These are phyloP conservation scores for Tetranychus cinnabarinus DNA, from an alignment of 1,140 invertebrate species.

Conservation along the genomic window DNA sequence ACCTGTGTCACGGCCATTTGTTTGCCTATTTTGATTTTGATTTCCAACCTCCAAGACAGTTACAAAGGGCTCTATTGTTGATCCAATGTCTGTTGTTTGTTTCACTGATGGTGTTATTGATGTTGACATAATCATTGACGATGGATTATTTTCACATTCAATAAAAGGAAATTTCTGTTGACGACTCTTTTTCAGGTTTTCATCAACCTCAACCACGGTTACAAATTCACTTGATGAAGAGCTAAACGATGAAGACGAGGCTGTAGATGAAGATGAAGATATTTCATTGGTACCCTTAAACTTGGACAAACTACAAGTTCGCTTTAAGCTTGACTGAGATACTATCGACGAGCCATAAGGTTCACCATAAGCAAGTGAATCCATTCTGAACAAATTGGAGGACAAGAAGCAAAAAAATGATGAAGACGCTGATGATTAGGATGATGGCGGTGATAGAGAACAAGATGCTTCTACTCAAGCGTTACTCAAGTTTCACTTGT, in stretches of 20 bases:
- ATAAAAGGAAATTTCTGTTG: background rate
- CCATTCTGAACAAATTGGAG: background rate
- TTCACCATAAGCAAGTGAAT: background rate
- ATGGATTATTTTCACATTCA: background rate
- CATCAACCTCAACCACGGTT: background rate
- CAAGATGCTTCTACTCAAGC: too few relatives aligned
- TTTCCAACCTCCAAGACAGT: background rate
- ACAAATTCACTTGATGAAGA: background rate
- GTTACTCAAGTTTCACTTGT: too few relatives aligned
- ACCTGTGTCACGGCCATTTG: background rate
- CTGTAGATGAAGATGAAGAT: background rate
- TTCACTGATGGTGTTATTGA: background rate
- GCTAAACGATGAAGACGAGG: background rate
- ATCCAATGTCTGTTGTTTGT: background rate
- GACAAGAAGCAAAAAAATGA: too few relatives aligned
- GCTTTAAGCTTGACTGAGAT: background rate
- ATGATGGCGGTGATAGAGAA: too few relatives aligned
- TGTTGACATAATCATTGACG: background rate
- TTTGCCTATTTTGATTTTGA: too few relatives aligned
- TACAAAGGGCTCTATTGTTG: background rate
- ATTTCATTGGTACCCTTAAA: background rate
- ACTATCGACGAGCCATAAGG: background rate
- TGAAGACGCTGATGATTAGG: too few relatives aligned
- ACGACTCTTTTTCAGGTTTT: background rate
- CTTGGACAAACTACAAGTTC: background rate